These are phyloP conservation scores for Paraplagusia blochii DNA, from an alignment of 2,113 vertebrate genomes.

Conservation along the genomic window DNA sequence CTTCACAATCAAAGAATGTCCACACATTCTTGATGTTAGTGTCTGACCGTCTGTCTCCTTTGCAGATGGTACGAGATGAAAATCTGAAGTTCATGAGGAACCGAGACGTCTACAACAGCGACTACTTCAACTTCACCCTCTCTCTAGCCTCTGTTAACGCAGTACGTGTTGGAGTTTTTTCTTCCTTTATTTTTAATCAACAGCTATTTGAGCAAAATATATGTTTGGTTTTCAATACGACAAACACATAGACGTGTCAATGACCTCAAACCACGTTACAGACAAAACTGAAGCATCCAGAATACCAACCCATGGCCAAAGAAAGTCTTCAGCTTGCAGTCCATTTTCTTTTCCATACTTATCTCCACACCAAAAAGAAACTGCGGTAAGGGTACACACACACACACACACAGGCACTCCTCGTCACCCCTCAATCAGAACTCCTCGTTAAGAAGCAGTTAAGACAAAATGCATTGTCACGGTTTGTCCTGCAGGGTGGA, in stretches of 20 bases:
- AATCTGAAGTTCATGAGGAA: conserved; percentile 99
- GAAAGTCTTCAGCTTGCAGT: conserved; percentile 92
- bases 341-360: conserved; percentile 97
- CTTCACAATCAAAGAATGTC: too few relatives aligned
- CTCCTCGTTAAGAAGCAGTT: background rate
- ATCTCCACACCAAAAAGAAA: conserved; percentile 97
- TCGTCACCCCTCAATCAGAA: background rate
- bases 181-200: background rate
- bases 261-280: conserved; percentile 49
- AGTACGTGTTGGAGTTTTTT: conserved; percentile 69
- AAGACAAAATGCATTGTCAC: background rate
- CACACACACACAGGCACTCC: background rate
- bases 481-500: conserved; percentile 80
- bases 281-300: conserved; percentile 95
- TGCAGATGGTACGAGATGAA: conserved; percentile 95
- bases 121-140: conserved; percentile 98
- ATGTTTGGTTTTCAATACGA: too few relatives aligned
- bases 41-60: background rate
- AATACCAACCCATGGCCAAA: conserved; percentile 95
- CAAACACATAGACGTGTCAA: too few relatives aligned
- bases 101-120: conserved; percentile 95
- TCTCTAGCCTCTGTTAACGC: conserved; percentile 94
- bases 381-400: conserved; percentile 80
- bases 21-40: background rate
- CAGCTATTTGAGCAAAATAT: background rate